These are phyloP conservation scores for Drosophila sp. DNA, from an alignment of 1,140 invertebrate species.

Conservation along the genomic window DNA sequence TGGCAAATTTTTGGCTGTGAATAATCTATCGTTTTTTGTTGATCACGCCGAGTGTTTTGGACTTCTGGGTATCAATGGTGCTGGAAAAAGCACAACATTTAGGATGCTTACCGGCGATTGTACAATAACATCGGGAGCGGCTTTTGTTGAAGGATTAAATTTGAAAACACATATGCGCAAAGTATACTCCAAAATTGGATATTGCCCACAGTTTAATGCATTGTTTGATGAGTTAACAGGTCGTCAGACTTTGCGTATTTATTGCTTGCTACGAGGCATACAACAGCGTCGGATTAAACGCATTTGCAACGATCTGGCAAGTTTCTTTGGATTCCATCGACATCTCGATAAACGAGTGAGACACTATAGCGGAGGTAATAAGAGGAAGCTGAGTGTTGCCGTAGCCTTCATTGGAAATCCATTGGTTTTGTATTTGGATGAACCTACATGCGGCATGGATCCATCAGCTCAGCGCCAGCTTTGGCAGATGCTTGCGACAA, in stretches of 20 bases:
- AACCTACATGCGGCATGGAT: conserved; percentile 93
- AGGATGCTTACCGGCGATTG: conserved; percentile 94
- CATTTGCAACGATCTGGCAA: conserved; percentile 73
- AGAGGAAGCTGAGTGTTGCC: conserved; percentile 96
- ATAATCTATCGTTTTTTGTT: conserved; percentile 86
- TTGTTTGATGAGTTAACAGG: conserved; percentile 92
- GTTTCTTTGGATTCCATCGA: conserved; percentile 82
- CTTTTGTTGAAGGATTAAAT: conserved; percentile 84
- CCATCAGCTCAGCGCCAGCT: conserved; percentile 91
- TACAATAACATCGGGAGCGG: conserved; percentile 84
- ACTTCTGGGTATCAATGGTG: conserved; percentile 93
- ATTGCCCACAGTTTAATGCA: conserved; percentile 94
- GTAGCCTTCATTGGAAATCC: conserved; percentile 95
- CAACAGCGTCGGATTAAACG: conserved; percentile 81
- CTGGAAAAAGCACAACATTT: conserved; percentile 93
- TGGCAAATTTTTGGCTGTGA: conserved; percentile 86
- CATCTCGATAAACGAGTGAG: conserved; percentile 84
- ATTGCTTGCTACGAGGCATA: conserved; percentile 90
- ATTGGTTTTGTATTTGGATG: conserved; percentile 93
- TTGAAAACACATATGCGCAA: conserved; percentile 84
- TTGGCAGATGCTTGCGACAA: conserved; percentile 88
- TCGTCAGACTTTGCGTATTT: conserved; percentile 89
- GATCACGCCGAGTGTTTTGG: conserved; percentile 92
- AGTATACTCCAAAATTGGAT: conserved; percentile 87
- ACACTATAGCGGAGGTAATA: conserved; percentile 95